These are phyloP conservation scores for Acleris holmiana DNA, from an alignment of 2,888 invertebrate species.

Conservation along the genomic window DNA sequence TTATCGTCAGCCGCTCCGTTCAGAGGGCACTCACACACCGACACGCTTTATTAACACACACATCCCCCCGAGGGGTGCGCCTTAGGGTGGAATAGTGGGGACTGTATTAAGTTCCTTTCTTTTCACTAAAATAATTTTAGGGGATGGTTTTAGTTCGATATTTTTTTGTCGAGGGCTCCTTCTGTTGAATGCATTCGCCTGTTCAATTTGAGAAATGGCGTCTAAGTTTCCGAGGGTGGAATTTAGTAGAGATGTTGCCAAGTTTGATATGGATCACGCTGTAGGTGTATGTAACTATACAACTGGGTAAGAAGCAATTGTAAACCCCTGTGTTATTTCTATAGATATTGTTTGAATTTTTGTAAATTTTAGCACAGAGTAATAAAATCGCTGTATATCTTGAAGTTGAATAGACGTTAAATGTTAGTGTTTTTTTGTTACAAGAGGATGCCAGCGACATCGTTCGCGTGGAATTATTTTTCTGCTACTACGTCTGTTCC, in stretches of 20 bases:
- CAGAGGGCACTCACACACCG: constrained; percentile 71
- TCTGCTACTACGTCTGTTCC: too few species aligned
- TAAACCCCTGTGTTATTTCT: too few species aligned
- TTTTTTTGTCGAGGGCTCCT: constrained; percentile 75
- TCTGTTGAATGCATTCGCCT: constrained; percentile 67
- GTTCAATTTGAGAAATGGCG: constrained; percentile 78
- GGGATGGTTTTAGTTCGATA: constrained; percentile 83
- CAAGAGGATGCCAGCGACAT: too few species aligned
- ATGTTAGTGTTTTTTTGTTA: too few species aligned
- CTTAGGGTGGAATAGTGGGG: constrained; percentile 74
- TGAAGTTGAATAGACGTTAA: too few species aligned
- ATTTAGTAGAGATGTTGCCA: constrained; percentile 43
- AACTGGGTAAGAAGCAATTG: constrained; percentile 4
- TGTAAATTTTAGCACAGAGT: too few species aligned
- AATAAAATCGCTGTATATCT: too few species aligned
- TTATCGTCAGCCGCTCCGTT: constrained; percentile 71
- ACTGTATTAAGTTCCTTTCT: constrained; percentile 85
- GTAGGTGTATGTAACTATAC: constrained; percentile 18
- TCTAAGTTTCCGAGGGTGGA: constrained; percentile 49
- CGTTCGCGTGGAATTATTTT: too few species aligned
- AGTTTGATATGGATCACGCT: constrained; percentile 30
- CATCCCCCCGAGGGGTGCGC: constrained; percentile 67
- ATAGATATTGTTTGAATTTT: too few species aligned
- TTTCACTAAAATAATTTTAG: constrained; percentile 85
- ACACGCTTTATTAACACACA: constrained; percentile 50